Conservation (phyloP, 2,888 invertebrate species). For the Serripes groenlandicus region DNA sequence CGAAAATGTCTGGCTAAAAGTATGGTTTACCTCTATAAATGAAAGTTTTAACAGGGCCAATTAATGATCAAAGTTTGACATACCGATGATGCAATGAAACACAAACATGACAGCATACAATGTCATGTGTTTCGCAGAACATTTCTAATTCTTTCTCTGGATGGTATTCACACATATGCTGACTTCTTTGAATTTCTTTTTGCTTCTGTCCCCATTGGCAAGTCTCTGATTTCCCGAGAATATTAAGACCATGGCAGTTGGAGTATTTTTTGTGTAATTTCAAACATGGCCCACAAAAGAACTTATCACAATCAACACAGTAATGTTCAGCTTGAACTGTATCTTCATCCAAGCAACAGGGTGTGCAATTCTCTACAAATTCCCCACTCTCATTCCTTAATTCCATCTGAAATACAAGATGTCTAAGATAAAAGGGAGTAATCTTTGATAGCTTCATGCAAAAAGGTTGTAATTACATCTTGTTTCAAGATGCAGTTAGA, state of each 20-base stretch:
- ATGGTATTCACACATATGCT: background rate
- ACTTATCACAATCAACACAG: background rate
- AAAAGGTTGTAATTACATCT: too few relatives aligned
- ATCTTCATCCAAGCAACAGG: background rate
- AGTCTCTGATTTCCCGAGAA: background rate
- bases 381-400: too few relatives aligned
- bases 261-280: background rate
- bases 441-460: too few relatives aligned
- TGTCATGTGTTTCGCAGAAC: background rate
- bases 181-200: background rate
- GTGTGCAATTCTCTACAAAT: background rate
- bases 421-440: too few relatives aligned
- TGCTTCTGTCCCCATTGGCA: background rate
- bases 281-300: background rate
- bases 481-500: too few relatives aligned
- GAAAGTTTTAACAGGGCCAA: too few relatives aligned
- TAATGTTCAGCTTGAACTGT: background rate
- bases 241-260: background rate
- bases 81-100: slow-evolving; percentile 4
- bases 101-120: slow-evolving; percentile 16
- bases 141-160: slow-evolving; percentile 6
- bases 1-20: too few relatives aligned
- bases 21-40: too few relatives aligned
- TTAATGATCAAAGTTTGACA: too few relatives aligned
- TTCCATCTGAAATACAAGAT: too few relatives aligned